Evolutionary conservation across 2,888 invertebrate species (phyloP).

Genomic region (Vesta saturnalis): DNA sequence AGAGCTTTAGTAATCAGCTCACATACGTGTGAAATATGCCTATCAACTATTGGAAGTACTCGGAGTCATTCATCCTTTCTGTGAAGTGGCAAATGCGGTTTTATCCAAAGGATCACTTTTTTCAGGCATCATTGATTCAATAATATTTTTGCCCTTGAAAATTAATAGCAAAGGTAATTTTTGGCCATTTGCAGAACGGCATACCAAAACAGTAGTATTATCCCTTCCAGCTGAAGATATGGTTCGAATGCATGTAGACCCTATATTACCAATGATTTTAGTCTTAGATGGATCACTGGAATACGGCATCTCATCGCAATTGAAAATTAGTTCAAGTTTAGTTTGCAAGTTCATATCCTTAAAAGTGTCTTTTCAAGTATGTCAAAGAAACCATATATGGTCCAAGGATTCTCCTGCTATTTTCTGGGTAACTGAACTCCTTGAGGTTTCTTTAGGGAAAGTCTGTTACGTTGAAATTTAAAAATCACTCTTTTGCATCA

Average conservation of each 20-base stretch:
- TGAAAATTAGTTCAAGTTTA: neutral
- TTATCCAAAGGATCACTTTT: neutral
- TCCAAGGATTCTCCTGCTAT: neutral
- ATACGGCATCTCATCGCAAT: neutral
- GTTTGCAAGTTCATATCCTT: neutral
- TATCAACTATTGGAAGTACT: slow-evolving; percentile 39
- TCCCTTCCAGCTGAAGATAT: neutral
- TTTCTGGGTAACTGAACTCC: neutral
- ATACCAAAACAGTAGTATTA: neutral
- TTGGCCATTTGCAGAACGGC: neutral
- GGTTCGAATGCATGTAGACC: neutral
- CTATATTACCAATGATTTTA: neutral
- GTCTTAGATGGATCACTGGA: neutral
- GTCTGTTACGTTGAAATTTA: neutral
- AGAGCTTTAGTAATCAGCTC: neutral
- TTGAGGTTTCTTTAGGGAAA: neutral
- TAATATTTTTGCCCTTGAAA: neutral
- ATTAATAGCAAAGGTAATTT: neutral
- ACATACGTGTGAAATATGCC: neutral
- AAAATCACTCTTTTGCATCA: neutral
- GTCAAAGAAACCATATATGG: neutral
- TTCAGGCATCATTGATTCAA: neutral
- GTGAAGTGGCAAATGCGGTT: slow-evolving; percentile 1
- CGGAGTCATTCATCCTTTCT: slow-evolving; percentile 51
- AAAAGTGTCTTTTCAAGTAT: neutral